Conservation (phyloP, 2,113 vertebrate species). For the Pyrgilauda ruficollis region DNA sequence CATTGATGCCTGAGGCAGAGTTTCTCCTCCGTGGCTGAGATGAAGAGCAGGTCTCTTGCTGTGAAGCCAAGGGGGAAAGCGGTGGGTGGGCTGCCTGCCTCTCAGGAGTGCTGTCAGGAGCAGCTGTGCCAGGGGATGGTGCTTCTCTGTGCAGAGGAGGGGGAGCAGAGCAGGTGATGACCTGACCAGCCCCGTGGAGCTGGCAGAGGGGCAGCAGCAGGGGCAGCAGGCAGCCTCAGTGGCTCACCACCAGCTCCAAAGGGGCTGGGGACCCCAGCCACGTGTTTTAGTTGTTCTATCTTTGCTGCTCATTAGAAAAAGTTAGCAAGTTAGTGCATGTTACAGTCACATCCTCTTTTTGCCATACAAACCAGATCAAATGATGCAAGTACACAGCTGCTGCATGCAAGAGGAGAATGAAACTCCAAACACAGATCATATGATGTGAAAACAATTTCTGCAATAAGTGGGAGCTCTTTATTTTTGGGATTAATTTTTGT, state of each 20-base stretch:
- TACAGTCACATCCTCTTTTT: background rate
- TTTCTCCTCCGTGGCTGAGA: background rate
- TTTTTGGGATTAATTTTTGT: background rate
- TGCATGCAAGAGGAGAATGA: background rate
- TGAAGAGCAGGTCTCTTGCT: background rate
- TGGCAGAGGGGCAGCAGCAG: background rate
- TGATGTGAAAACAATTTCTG: background rate
- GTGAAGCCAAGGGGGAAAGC: background rate
- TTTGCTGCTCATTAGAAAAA: background rate
- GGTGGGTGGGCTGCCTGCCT: accelerated
- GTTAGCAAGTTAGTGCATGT: background rate
- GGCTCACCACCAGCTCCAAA: background rate
- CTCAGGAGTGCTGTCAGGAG: background rate
- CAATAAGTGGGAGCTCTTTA: background rate
- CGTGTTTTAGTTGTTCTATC: background rate
- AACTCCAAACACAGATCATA: background rate
- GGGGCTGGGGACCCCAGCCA: accelerated
- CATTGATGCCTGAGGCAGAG: background rate
- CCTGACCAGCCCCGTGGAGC: background rate
- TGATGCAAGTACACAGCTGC: background rate
- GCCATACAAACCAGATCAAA: background rate
- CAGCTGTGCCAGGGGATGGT: background rate
- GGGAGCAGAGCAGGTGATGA: background rate
- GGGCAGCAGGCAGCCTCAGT: too few species aligned
- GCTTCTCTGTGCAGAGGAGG: background rate